These are phyloP conservation scores for Bugula neritina DNA, from an alignment of 2,888 invertebrate species.

Conservation along the genomic window DNA sequence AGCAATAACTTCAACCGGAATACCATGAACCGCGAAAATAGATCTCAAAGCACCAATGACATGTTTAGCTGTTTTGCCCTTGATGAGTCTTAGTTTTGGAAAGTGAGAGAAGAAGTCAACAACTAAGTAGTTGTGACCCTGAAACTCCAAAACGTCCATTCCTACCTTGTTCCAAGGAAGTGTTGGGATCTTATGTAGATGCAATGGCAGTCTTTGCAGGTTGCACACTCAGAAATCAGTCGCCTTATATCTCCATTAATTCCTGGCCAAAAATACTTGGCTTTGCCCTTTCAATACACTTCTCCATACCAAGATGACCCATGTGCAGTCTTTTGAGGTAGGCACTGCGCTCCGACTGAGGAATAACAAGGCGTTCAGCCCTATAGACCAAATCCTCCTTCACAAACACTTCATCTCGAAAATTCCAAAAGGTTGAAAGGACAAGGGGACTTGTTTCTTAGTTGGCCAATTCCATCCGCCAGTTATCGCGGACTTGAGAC, in stretches of 20 bases:
- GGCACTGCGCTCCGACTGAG: background rate
- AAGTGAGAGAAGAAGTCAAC: slow-evolving; percentile 13
- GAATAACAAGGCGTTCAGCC: slow-evolving; percentile 28
- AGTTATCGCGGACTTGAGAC: background rate
- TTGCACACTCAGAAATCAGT: background rate
- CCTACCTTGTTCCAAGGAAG: background rate
- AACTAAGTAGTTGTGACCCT: background rate
- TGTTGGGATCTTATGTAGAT: background rate
- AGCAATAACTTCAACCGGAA: background rate
- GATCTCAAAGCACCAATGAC: background rate
- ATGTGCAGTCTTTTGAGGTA: background rate
- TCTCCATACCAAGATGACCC: slow-evolving; percentile 29
- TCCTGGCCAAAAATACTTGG: background rate
- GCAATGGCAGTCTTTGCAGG: background rate
- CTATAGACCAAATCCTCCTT: slow-evolving; percentile 31
- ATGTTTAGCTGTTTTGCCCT: background rate
- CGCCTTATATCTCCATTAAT: background rate
- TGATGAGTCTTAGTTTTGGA: background rate
- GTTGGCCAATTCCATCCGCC: background rate
- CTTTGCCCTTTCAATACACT: slow-evolving; percentile 9
- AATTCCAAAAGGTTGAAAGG: slow-evolving; percentile 26
- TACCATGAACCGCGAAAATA: slow-evolving; percentile 1
- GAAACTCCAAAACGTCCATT: slow-evolving; percentile 12
- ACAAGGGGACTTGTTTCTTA: background rate
- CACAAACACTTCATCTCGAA: slow-evolving; percentile 30